phyloP scores from a whole-genome alignment of 2,113 vertebrate species.

The Thamnophis sirtalis region DNA sequence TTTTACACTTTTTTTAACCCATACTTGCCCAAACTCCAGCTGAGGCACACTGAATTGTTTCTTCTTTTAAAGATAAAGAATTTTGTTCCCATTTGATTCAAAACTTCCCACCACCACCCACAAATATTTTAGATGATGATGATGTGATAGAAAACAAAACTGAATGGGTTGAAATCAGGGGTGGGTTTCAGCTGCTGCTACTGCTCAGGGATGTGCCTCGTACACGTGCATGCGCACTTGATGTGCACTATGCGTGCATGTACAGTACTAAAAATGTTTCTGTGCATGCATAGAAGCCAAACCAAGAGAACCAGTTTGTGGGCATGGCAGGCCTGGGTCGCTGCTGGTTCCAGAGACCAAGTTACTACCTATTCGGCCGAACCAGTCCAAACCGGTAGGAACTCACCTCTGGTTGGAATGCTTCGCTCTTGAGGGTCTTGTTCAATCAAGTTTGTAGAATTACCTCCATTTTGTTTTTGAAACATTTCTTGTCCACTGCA shows the following conservation, averaged over 20 bases:
- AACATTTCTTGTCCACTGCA: background rate
- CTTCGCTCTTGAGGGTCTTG: background rate
- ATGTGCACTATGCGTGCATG: too few species aligned
- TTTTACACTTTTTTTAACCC: background rate
- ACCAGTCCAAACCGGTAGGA: too few species aligned
- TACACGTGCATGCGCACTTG: too few species aligned
- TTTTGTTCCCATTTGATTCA: background rate
- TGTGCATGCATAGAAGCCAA: too few species aligned
- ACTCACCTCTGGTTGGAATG: background rate
- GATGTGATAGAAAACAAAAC: background rate
- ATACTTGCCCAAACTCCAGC: background rate
- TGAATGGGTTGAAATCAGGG: background rate
- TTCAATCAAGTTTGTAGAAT: background rate
- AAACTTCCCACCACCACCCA: background rate
- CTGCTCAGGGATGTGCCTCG: too few species aligned
- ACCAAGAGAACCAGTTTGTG: too few species aligned
- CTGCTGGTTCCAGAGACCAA: too few species aligned
- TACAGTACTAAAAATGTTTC: too few species aligned
- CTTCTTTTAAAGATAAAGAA: background rate
- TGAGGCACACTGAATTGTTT: background rate
- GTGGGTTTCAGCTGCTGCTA: too few species aligned
- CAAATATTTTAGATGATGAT: background rate
- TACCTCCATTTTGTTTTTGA: background rate
- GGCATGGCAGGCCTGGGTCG: too few species aligned
- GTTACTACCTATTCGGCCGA: too few species aligned